Percentiles rank a stretch among this genome's conserved stretches.
Conservation (phyloP, 2,888 invertebrate genomes). For the Eueremaeus valkanovi region DNA sequence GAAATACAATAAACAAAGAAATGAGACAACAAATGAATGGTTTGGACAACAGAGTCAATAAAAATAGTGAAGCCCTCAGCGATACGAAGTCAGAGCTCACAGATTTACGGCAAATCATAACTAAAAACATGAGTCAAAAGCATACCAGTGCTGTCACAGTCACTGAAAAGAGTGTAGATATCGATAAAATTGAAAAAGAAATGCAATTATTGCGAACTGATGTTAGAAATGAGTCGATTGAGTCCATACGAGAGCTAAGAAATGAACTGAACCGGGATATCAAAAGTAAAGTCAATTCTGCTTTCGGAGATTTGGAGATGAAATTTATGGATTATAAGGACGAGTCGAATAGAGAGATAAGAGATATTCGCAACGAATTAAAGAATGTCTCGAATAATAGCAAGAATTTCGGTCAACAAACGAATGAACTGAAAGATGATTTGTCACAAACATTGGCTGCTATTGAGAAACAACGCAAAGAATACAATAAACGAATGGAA, state of each 20-base stretch:
- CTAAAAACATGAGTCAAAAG: neutral
- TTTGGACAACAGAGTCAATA: neutral
- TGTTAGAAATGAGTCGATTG: slow-evolving; percentile 1
- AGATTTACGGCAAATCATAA: slow-evolving; percentile 7
- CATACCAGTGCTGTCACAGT: neutral
- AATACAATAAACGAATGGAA: slow-evolving; percentile 15
- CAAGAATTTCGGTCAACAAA: slow-evolving; percentile 12
- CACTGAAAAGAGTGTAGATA: neutral
- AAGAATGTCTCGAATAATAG: slow-evolving; percentile 4
- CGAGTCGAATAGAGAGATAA: neutral
- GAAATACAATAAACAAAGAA: neutral
- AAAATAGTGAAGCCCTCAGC: neutral
- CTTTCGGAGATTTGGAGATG: neutral
- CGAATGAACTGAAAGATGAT: neutral
- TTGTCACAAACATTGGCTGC: slow-evolving; percentile 2
- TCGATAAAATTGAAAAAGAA: neutral
- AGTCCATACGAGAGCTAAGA: neutral
- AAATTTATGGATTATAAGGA: slow-evolving; percentile 16
- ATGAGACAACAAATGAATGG: neutral
- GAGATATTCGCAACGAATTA: neutral
- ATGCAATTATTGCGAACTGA: slow-evolving; percentile 25
- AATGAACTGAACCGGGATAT: slow-evolving; percentile 13
- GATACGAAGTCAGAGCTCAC: neutral
- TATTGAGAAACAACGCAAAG: slow-evolving; percentile 5
- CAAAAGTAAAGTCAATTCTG: neutral